Evolutionary conservation across 64 coral and sea anemone species (phyloP).

Genomic region (Porites australiensis): DNA sequence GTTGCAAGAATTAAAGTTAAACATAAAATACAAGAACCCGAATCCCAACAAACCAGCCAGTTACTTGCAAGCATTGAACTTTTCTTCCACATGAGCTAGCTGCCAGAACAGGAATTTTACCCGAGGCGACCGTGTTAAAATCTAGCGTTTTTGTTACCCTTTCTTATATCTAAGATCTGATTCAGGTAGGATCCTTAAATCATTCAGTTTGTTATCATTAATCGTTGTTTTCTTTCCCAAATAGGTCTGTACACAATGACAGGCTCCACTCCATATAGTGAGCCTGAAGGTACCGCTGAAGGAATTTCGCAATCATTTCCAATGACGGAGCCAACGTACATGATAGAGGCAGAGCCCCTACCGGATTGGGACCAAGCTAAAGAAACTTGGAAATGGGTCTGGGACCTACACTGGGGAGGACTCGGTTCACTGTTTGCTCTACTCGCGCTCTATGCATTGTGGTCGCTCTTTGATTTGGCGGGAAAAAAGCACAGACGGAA

Average conservation of each 20-base stretch:
- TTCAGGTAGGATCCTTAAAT: background rate
- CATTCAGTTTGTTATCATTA: background rate
- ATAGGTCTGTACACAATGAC: background rate
- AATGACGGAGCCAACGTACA: background rate
- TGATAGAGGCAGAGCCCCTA: slow-evolving; percentile 54
- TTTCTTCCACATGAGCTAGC: too few species aligned
- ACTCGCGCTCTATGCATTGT: slow-evolving; percentile 75
- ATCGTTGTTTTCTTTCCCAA: background rate
- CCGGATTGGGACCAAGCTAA: slow-evolving; percentile 76
- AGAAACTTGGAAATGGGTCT: slow-evolving; percentile 77
- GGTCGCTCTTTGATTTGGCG: slow-evolving; percentile 69
- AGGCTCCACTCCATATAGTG: background rate
- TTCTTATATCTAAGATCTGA: background rate
- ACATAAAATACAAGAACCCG: too few species aligned
- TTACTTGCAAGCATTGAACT: too few species aligned
- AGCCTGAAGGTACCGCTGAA: slow-evolving; percentile 18
- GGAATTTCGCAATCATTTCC: background rate
- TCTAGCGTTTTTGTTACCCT: too few species aligned
- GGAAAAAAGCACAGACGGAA: slow-evolving; percentile 55
- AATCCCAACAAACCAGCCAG: too few species aligned
- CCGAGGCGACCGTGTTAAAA: too few species aligned
- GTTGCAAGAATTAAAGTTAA: too few species aligned
- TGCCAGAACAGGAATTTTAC: too few species aligned
- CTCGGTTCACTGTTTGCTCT: slow-evolving; percentile 74
- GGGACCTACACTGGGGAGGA: slow-evolving; percentile 83